Conservation (phyloP, 2,113 vertebrate species). For the Bolborhynchus lineola region DNA sequence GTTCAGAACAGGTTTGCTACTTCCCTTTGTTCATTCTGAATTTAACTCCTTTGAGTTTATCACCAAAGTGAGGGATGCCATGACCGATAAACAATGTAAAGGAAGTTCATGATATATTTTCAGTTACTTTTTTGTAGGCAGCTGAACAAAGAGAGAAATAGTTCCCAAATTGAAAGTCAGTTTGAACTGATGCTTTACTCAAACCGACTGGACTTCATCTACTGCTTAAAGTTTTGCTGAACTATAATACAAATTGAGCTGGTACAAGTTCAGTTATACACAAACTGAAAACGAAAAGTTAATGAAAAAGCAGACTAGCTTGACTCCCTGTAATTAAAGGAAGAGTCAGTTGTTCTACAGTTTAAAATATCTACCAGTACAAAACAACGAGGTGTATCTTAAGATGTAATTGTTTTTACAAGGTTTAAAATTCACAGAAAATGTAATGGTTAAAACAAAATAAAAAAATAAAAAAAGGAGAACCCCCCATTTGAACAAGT, state of each 20-base stretch:
- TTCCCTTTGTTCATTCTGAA: not conserved
- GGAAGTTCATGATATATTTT: not conserved
- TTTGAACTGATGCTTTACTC: not conserved
- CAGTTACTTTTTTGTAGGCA: not conserved
- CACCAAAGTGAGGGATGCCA: not conserved
- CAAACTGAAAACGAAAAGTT: not conserved
- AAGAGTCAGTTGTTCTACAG: not conserved
- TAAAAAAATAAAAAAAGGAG: not conserved
- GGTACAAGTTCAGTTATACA: not conserved
- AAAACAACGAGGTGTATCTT: not conserved
- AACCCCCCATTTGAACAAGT: not conserved
- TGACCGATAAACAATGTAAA: not conserved
- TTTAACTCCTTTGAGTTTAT: not conserved
- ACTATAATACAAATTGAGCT: not conserved
- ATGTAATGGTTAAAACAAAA: not conserved
- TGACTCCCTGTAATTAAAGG: not conserved
- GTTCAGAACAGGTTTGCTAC: not conserved
- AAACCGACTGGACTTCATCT: not conserved
- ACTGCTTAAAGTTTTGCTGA: not conserved
- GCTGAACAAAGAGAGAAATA: not conserved
- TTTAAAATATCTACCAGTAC: not conserved
- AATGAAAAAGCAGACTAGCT: not conserved
- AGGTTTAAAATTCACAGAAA: not conserved
- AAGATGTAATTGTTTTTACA: not conserved
- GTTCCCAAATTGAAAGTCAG: not conserved